Base-by-base conservation (phyloP, 2,888 invertebrate species). In the Artemia sp. region DNA sequence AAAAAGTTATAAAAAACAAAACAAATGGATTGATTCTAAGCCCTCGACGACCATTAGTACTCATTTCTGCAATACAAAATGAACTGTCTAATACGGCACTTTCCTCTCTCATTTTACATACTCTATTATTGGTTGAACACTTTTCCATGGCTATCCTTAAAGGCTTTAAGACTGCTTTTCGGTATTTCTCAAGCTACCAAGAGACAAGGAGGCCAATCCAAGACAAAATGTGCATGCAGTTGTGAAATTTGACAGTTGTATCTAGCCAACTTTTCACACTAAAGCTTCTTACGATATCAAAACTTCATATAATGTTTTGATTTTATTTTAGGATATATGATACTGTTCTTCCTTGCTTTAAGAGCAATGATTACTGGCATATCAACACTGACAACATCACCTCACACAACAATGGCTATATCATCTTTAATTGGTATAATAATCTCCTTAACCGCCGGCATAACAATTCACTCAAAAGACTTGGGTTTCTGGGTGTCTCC, bases 391-490 rank as follows among this genome's bases (percentile, higher is more conserved):
- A 79, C 87, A 74, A 84, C 86, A 64, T 83, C 84, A 75, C 82
- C 84, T 73, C 85, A 85, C 75, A 71, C 74, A 0, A 83, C 85
- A 0, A 83, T 85, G 8, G 77, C 86, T 68, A 76, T 86, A 8
- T 84, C 85, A 2, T 79, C 83, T 0, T 78, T 86, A 50, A 76
- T 86, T 0, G 79, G 86, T 1, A 79, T 85, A n/a, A 80, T 82
- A 0, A 81, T 85, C 3, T 80, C 82, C 50, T 75, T 87, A 0
- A 84, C 84, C 6, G 84, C 85, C 69, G 90, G 90, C 0, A 87
- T 84, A 74, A 79, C 84, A 72, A 76, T 90, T 51, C 89, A 89
- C 75, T 82, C 84, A 7, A 81, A 81, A 70, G 88, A 89, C 77
- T 74, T 89, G 72, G 84, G 87, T 2, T 76, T 80, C 24, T 84